phyloP scores from a whole-genome alignment of 2,797 vertebrate species.

The Perdix hodgsoniae region DNA sequence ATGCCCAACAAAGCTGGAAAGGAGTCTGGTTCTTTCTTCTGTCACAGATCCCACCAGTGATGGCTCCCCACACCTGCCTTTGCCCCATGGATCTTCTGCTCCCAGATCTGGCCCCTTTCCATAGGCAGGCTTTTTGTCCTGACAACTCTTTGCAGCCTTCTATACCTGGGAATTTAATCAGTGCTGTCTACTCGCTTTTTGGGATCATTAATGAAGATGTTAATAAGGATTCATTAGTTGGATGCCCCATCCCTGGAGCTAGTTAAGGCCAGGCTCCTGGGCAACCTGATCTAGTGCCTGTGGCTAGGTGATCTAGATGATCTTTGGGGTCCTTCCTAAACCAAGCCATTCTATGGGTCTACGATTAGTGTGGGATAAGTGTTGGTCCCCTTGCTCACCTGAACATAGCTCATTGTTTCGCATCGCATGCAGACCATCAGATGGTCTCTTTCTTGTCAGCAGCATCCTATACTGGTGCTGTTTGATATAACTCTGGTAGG shows the following conservation, averaged over 20 bases:
- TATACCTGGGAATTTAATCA: not conserved
- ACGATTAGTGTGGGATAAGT: not conserved
- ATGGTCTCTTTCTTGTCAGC: too few species aligned
- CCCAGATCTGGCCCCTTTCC: accelerated
- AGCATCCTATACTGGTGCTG: not conserved
- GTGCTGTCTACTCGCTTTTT: accelerated
- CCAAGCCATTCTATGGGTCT: too few species aligned
- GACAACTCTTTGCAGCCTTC: not conserved
- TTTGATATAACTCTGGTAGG: not conserved
- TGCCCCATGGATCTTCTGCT: not conserved
- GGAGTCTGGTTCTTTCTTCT: not conserved
- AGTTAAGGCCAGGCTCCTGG: too few species aligned
- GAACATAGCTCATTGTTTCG: accelerated
- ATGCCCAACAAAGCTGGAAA: not conserved
- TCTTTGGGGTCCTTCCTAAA: too few species aligned
- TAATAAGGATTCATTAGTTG: not conserved
- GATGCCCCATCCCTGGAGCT: too few species aligned
- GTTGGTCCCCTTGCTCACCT: not conserved
- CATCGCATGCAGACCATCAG: accelerated
- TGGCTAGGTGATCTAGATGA: too few species aligned
- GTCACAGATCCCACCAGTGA: too few species aligned
- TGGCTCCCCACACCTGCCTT: not conserved
- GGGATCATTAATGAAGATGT: not conserved
- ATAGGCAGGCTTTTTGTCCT: not conserved
- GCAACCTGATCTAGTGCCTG: too few species aligned